Evolutionary conservation across 2,797 vertebrate genomes (phyloP).

Genomic region (Brachymystax lenok): DNA sequence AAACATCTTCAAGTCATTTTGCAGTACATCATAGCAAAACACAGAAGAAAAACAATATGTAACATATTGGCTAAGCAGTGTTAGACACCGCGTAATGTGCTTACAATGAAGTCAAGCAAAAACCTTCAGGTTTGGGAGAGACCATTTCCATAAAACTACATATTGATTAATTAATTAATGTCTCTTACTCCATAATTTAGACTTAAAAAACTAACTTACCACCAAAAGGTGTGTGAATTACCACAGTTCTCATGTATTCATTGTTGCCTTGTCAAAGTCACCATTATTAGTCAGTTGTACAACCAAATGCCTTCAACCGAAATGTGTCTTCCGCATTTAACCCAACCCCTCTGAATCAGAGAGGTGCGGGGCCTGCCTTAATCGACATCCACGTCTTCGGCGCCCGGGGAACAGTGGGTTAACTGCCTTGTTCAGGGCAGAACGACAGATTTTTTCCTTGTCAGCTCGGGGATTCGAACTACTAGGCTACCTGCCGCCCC

Average conservation of each 20-base stretch:
- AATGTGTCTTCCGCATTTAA: too few relatives aligned
- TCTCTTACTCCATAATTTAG: not conserved
- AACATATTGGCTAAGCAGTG: not conserved
- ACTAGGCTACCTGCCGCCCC: too few relatives aligned
- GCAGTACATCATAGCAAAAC: not conserved
- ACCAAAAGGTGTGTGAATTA: not conserved
- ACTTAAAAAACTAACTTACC: not conserved
- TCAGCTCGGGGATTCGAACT: too few relatives aligned
- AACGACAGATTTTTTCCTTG: too few relatives aligned
- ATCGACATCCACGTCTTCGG: too few relatives aligned
- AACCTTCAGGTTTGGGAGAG: not conserved
- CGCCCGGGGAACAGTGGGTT: too few relatives aligned
- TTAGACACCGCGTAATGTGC: not conserved
- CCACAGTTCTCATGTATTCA: conserved; percentile 1
- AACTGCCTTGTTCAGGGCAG: too few relatives aligned
- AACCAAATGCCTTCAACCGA: too few relatives aligned
- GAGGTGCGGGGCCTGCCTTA: too few relatives aligned
- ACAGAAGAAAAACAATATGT: not conserved
- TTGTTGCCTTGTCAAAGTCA: too few relatives aligned
- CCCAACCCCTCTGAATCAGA: too few relatives aligned
- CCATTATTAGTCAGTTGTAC: too few relatives aligned
- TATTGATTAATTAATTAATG: not conserved
- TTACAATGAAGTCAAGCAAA: not conserved
- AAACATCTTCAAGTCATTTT: not conserved
- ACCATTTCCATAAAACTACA: not conserved